phyloP scores from a whole-genome alignment of 1,140 invertebrate genomes.

The Elymnias hypermnestra region DNA sequence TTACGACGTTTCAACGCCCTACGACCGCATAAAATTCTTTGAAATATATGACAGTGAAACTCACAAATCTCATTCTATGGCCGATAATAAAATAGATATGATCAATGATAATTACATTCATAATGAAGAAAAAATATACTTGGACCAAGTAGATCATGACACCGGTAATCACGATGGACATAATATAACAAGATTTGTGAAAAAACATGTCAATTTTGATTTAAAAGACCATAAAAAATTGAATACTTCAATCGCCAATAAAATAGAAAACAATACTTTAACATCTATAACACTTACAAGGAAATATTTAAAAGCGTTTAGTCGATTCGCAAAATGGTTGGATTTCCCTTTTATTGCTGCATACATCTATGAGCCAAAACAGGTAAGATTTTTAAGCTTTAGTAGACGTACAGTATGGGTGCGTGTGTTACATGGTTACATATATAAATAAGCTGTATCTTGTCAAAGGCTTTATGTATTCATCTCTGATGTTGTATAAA shows the following conservation, averaged over 20 bases:
- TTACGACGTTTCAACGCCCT: conserved; percentile 16
- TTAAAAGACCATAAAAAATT: background rate
- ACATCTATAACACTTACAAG: no score
- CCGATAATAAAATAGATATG: conserved; percentile 1
- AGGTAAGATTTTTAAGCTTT: conserved; percentile 30
- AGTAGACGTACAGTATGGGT: no score
- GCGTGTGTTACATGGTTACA: no score
- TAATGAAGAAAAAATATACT: conserved; percentile 19
- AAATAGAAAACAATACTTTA: background rate
- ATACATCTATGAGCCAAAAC: conserved; percentile 51
- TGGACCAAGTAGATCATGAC: conserved; percentile 27
- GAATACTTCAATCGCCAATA: background rate
- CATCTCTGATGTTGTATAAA: no score
- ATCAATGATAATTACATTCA: conserved; percentile 1
- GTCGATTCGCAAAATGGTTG: conserved; percentile 31
- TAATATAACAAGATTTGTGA: conserved; percentile 29
- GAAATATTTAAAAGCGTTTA: background rate
- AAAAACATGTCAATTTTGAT: conserved; percentile 25
- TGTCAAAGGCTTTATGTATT: no score
- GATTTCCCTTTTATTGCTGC: conserved; percentile 50
- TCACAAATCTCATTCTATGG: conserved; percentile 1
- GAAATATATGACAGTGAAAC: conserved; percentile 57
- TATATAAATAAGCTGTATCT: no score
- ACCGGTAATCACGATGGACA: conserved; percentile 15
- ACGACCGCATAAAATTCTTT: conserved; percentile 61